These are phyloP conservation scores for Neopipo cinnamomea DNA, from an alignment of 2,113 vertebrate genomes.

Conservation along the genomic window DNA sequence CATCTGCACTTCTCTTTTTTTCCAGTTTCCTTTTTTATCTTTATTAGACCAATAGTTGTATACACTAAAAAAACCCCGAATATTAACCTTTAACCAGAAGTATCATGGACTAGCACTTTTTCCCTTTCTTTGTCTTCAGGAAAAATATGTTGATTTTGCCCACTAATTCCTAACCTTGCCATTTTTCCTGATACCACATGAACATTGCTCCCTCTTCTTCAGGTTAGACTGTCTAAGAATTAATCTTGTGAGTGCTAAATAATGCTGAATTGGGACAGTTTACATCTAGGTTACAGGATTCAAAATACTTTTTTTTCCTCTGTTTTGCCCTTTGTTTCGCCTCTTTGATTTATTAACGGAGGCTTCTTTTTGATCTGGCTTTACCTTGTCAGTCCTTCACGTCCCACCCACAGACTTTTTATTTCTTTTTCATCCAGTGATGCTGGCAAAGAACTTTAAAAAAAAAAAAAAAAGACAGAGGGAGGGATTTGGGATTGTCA, in stretches of 20 bases:
- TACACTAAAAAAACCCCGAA: accelerated
- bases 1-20: neutral
- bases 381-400: slow-evolving; percentile 75
- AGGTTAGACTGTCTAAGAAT: neutral
- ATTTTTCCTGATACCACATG: neutral
- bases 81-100: neutral
- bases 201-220: neutral
- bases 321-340: slow-evolving; percentile 71
- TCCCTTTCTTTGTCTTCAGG: neutral
- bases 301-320: slow-evolving; percentile 50
- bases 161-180: neutral
- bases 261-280: slow-evolving; percentile 58
- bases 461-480: slow-evolving; percentile 8
- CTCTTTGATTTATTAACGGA: slow-evolving; percentile 80
- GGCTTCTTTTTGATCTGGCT: slow-evolving; percentile 80
- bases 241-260: neutral
- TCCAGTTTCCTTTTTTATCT: neutral
- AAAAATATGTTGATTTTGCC: neutral
- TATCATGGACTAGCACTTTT: neutral
- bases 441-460: slow-evolving; percentile 65
- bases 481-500: slow-evolving; percentile 81
- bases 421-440: slow-evolving; percentile 79
- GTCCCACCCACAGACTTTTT: slow-evolving; percentile 80
- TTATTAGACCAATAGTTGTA: neutral
- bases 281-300: slow-evolving; percentile 67